phyloP scores from a whole-genome alignment of 2,888 invertebrate genomes.

The Camptogramma bilineatum region DNA sequence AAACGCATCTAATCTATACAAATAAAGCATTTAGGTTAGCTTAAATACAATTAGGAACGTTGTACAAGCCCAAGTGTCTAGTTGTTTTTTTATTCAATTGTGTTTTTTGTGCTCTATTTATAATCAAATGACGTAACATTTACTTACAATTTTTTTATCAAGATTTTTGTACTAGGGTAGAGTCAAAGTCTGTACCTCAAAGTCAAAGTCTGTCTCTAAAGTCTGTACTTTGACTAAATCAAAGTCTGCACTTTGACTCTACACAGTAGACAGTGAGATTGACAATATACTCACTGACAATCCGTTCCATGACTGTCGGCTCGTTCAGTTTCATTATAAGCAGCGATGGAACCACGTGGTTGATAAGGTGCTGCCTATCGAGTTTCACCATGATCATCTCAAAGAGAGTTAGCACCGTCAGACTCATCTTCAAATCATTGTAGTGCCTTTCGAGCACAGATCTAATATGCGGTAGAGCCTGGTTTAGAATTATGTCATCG shows the following conservation, averaged over 20 bases:
- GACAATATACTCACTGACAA: constrained; percentile 93
- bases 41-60: too few relatives aligned
- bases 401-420: constrained; percentile 89
- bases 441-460: constrained; percentile 92
- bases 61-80: too few relatives aligned
- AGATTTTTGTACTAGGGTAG: too few relatives aligned
- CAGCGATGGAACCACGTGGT: constrained; percentile 95
- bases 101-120: too few relatives aligned
- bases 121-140: too few relatives aligned
- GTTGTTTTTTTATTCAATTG: too few relatives aligned
- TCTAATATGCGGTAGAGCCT: constrained; percentile 80
- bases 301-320: constrained; percentile 94
- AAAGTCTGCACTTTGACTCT: background rate
- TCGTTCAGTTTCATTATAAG: constrained; percentile 94
- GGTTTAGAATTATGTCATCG: constrained; percentile 24
- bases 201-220: too few relatives aligned
- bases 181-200: too few relatives aligned
- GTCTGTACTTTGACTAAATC: too few relatives aligned
- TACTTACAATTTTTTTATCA: too few relatives aligned
- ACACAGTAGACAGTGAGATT: background rate
- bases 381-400: constrained; percentile 93
- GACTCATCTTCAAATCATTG: constrained; percentile 91
- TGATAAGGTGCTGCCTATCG: constrained; percentile 94
- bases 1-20: too few relatives aligned
- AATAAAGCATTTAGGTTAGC: too few relatives aligned